Evolutionary conservation across 2,113 vertebrate species (phyloP), one percentile per base, ranked within the genome.

Genomic region (Struthio camelus): DNA sequence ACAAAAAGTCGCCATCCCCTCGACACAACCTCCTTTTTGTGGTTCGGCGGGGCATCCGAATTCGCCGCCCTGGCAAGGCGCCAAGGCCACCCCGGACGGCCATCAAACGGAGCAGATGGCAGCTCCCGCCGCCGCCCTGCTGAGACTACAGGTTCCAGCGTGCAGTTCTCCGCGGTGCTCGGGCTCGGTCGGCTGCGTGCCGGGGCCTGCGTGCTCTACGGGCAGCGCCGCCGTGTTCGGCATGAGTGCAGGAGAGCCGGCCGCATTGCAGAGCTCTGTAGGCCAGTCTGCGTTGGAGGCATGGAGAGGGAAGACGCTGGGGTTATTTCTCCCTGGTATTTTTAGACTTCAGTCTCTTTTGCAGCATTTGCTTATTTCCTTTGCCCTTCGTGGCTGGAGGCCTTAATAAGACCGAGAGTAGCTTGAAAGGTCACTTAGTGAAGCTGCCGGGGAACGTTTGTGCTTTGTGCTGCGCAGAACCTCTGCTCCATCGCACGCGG

Each of bases 161-260:
- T 95, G 94, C 92, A 91, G 5, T 93, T 86, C 91, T 87, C 40
- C 0, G 0, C 67, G 1, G 0, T 1, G 5, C 59, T 36, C 67
- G 0, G 2, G 71, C 76, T 34, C 6, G 9, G 46, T 40, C 1
- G 2, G 62, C 19, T 24, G 58, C 5, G 32, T 0, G 1, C 58
- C 0, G 3, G 67, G 65, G 36, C 67, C 1, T 5, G 4, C 14
- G 0, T 2, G 7, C 27, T 66, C 10, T 3, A 0, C 5, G 56
- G 80, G 81, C 85, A 24, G 46, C 15, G 34, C 22, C 46, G 24
- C 30, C 36, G 9, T 22, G 38, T 40, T 56, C 4, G 48, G 15
- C 53, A 38, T 13, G 28, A 36, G 78, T 10, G 4, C 34, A 34
- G 80, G 36, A 17, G 73, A 73, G 77, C 65, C 0, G 80, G 61